Conservation (phyloP, 2,113 vertebrate species). For the Leptodactylus fuscus region DNA sequence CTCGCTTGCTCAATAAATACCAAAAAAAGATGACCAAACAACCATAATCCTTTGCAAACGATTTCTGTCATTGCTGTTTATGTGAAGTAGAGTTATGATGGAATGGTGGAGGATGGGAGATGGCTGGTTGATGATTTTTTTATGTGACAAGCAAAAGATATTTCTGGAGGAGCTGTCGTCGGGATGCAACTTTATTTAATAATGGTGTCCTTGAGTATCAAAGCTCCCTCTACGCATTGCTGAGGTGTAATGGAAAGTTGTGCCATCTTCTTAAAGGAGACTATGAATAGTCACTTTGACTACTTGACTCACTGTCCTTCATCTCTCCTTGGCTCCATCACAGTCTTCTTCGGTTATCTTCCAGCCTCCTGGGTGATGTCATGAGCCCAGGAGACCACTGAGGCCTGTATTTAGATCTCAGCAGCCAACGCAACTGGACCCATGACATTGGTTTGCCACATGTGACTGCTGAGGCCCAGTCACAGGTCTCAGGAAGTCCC, state of each 20-base stretch:
- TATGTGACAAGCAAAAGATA: not conserved
- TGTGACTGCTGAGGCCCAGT: no score
- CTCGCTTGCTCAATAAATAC: slow-evolving; percentile 14
- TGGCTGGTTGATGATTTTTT: not conserved
- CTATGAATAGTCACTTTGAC: no score
- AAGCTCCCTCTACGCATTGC: not conserved
- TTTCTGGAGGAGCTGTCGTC: no score
- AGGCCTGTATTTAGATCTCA: no score
- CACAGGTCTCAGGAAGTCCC: no score
- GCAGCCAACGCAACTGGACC: no score
- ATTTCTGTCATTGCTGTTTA: not conserved
- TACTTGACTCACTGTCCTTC: no score
- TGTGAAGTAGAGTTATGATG: not conserved
- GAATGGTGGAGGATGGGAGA: not conserved
- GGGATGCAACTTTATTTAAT: not conserved
- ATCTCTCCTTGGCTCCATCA: no score
- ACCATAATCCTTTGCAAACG: slow-evolving; percentile 19
- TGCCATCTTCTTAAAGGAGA: not conserved
- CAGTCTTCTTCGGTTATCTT: no score
- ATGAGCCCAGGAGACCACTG: no score
- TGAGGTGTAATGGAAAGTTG: not conserved
- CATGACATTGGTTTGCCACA: no score
- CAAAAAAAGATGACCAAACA: not conserved
- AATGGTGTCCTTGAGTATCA: not conserved
- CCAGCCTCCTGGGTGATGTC: no score